phyloP scores from a whole-genome alignment of 2,797 vertebrate genomes.

The Lutjanus campechanus region DNA sequence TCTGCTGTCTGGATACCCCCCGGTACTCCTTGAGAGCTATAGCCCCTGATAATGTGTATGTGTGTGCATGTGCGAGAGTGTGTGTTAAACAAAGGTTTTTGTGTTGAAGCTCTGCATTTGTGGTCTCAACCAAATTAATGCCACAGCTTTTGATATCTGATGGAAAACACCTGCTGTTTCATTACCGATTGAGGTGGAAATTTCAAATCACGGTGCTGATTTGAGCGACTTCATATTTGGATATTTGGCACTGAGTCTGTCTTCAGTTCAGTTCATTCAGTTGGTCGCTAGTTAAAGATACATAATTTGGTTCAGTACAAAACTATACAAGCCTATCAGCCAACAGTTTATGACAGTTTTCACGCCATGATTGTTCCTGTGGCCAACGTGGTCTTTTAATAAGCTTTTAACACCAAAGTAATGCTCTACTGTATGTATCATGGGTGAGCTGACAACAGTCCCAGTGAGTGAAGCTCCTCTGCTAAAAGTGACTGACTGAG shows the following conservation, averaged over 20 bases:
- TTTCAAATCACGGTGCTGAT: background rate
- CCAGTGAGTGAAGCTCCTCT: background rate
- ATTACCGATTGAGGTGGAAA: background rate
- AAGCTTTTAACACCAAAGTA: background rate
- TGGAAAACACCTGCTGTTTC: slow-evolving; percentile 2
- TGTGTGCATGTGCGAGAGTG: slow-evolving; percentile 1
- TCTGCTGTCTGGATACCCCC: slow-evolving; percentile 55
- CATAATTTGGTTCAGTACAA: background rate
- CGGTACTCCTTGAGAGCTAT: background rate
- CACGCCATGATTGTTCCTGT: background rate
- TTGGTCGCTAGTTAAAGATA: background rate
- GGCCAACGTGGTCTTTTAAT: background rate
- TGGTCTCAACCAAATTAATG: background rate
- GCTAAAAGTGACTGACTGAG: background rate
- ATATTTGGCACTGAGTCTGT: background rate
- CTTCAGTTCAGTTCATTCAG: slow-evolving; percentile 2
- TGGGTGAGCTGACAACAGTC: background rate
- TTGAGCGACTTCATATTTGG: background rate
- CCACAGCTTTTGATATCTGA: background rate
- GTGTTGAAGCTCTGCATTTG: background rate
- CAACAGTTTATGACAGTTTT: background rate
- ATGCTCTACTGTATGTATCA: background rate
- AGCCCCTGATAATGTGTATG: background rate
- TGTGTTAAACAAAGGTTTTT: background rate
- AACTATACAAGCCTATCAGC: background rate